Base-by-base conservation (phyloP, 1,140 invertebrate genomes). In the Oppia nitens region DNA sequence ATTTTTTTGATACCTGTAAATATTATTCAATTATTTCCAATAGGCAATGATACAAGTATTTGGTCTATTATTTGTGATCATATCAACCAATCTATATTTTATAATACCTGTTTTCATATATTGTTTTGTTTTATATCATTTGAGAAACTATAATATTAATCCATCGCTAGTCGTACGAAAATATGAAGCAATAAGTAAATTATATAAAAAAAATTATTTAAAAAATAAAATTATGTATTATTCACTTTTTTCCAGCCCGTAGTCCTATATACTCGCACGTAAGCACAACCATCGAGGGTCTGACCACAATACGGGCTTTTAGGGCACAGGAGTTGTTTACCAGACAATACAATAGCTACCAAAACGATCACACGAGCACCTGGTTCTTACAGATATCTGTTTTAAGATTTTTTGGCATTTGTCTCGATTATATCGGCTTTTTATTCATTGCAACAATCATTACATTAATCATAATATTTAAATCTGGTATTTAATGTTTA, bases 221-320 rank as follows among this genome's bases (percentile, higher is more conserved):
- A 29, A 20, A 49, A 40, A 40, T 40, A 17, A 40, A 40, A 40
- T 40, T 40, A 17, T 40, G 6, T 40, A 9, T 25, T 75, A 87
- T 57, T 85, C 83, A 72, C 76, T 92, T 20, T 92, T 92, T 25
- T 50, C 6, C 17, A 75, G 72, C 68, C 52, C 66, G 75, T 25
- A 75, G 73, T 65, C 87, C 87, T 0, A 77, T 92, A 1, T 88
- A 87, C 66, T 83, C 84, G 6, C 88, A 95, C 68, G 73, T 96
- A 51, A 90, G 83, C 69, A 82, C 89, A 24, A 84, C 88, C 0
- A 72, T 95, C 0, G 83, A 87, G 71, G 92, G 92, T 6, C 73
- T 96, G 27, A 79, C 84, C 0, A 94, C 90, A 0, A 90, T 97
- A 57, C 76, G 91, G 59, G 87, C 90, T 0, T 90, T 85, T 64